phyloP scores from a whole-genome alignment of 2,113 vertebrate species.

The Garra rufa region DNA sequence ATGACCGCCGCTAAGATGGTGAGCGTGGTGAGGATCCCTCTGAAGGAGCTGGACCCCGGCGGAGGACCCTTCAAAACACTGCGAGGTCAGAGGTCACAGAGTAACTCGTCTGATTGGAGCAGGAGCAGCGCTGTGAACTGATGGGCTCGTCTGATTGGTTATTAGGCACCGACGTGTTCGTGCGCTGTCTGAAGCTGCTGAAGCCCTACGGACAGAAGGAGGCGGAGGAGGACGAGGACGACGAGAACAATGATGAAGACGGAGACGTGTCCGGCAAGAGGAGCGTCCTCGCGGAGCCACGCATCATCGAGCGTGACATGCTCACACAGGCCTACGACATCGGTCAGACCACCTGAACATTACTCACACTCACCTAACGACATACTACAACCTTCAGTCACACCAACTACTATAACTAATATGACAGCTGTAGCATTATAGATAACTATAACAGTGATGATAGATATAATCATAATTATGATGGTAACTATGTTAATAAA shows the following conservation, averaged over 20 bases:
- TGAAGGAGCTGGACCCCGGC: constrained; percentile 83
- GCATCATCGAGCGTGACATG: constrained; percentile 86
- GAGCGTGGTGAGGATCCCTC: constrained; percentile 77
- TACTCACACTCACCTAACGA: too few species aligned
- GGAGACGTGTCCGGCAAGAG: constrained; percentile 61
- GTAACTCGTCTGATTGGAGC: neutral
- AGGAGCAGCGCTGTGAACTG: neutral
- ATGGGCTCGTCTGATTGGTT: neutral
- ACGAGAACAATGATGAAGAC: constrained; percentile 82
- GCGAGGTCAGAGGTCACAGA: constrained; percentile 76
- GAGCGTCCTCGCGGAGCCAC: constrained; percentile 73
- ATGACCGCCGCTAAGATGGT: constrained; percentile 85
- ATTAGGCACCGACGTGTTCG: constrained; percentile 84
- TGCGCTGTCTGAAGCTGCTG: constrained; percentile 86
- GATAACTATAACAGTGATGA: too few species aligned
- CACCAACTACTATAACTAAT: too few species aligned
- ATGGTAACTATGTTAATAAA: too few species aligned
- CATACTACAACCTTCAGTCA: too few species aligned
- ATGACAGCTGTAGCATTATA: too few species aligned
- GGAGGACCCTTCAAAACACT: constrained; percentile 84
- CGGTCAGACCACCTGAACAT: constrained; percentile 72
- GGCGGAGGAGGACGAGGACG: constrained; percentile 79
- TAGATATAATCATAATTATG: too few species aligned
- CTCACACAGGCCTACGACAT: constrained; percentile 91
- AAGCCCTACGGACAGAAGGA: constrained; percentile 86